Evolutionary conservation across 2,888 invertebrate genomes (phyloP).

Genomic region (Euplagia quadripunctaria): DNA sequence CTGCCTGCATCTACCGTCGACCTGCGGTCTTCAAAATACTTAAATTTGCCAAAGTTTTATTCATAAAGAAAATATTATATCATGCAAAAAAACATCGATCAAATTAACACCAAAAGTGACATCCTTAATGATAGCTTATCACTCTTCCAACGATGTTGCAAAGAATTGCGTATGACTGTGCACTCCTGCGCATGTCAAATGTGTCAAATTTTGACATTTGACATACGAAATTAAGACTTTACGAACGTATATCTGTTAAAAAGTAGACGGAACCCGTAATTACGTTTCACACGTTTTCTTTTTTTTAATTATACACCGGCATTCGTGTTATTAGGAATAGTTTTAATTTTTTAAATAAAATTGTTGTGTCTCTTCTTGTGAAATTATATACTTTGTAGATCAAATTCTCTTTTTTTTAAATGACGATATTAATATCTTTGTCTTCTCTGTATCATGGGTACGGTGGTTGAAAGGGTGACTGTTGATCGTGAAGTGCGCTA

Average conservation of each 20-base stretch:
- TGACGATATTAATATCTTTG: neutral
- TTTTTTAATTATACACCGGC: constrained; percentile 79
- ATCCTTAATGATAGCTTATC: constrained; percentile 78
- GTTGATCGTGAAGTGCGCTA: neutral
- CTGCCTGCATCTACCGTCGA: neutral
- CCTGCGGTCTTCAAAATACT: neutral
- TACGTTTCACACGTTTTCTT: constrained; percentile 74
- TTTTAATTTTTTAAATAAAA: constrained; percentile 36
- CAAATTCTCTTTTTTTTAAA: neutral
- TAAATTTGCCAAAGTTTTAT: neutral
- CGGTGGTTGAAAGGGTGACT: neutral
- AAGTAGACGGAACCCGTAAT: constrained; percentile 73
- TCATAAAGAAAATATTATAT: constrained; percentile 23
- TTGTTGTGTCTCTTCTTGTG: constrained; percentile 22
- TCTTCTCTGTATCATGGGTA: neutral
- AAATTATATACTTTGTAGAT: constrained; percentile 18
- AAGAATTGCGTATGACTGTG: constrained; percentile 74
- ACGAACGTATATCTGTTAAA: constrained; percentile 67
- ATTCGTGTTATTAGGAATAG: constrained; percentile 35
- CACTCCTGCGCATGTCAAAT: constrained; percentile 57
- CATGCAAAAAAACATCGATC: constrained; percentile 54
- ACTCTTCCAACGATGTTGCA: constrained; percentile 68
- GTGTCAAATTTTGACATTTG: constrained; percentile 73
- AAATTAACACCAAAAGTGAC: constrained; percentile 71
- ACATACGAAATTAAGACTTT: constrained; percentile 77